Conservation (phyloP, 2,888 invertebrate genomes). For the Oxycera nigricornis region DNA sequence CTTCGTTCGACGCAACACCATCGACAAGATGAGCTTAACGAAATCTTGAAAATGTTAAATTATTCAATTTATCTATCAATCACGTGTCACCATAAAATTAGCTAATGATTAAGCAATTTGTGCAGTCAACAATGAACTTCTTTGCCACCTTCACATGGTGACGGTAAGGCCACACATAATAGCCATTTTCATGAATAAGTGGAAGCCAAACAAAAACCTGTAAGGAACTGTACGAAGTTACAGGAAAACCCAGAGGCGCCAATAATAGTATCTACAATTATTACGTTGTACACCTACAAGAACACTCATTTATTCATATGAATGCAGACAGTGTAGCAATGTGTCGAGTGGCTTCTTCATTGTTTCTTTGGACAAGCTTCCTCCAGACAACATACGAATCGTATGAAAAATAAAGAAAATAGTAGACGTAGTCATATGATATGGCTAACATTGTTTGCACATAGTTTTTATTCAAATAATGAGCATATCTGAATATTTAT, state of each 20-base stretch:
- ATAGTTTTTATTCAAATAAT: too few relatives aligned
- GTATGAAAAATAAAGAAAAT: too few relatives aligned
- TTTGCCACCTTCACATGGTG: not conserved
- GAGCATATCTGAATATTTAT: too few relatives aligned
- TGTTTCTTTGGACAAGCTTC: too few relatives aligned
- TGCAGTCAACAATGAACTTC: not conserved
- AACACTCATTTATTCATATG: conserved; percentile 1
- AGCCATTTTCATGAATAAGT: not conserved
- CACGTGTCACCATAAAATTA: conserved; percentile 6
- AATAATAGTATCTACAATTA: conserved; percentile 1
- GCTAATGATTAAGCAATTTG: not conserved
- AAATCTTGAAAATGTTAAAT: not conserved
- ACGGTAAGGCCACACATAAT: not conserved
- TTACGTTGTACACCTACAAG: not conserved
- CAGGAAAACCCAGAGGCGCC: conserved; percentile 1
- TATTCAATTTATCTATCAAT: not conserved
- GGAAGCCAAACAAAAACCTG: not conserved
- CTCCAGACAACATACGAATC: too few relatives aligned
- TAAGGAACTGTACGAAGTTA: too few relatives aligned
- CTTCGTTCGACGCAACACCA: too few relatives aligned
- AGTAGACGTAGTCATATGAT: too few relatives aligned
- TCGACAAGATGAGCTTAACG: too few relatives aligned
- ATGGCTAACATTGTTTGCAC: too few relatives aligned
- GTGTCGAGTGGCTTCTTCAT: not conserved
- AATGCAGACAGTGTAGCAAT: conserved; percentile 3